phyloP scores from a whole-genome alignment of 2,888 invertebrate species.

The Meiosimyza platycephala region DNA sequence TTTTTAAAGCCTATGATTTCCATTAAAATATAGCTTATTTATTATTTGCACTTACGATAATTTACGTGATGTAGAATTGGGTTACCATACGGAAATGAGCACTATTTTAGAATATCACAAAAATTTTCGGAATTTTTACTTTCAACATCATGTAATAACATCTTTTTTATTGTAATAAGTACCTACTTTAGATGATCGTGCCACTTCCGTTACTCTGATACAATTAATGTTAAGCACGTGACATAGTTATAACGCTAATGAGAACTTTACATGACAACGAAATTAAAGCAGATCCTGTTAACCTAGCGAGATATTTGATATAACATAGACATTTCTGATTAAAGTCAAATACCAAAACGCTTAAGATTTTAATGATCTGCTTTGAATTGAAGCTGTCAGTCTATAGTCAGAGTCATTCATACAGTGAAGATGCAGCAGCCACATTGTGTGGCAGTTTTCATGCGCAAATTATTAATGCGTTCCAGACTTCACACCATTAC shows the following conservation, averaged over 20 bases:
- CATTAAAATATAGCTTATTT: too few species aligned
- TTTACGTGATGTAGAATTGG: too few species aligned
- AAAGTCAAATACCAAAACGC: not conserved
- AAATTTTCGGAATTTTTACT: too few species aligned
- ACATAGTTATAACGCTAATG: conserved; percentile 8
- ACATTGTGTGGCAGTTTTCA: conserved; percentile 15
- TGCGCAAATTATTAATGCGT: conserved; percentile 49
- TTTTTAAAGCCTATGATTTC: too few species aligned
- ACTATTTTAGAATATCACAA: too few species aligned
- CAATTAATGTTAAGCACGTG: conserved; percentile 11
- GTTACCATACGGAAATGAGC: too few species aligned
- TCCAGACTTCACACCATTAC: conserved; percentile 38
- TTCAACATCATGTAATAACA: too few species aligned
- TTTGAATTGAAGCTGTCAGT: not conserved
- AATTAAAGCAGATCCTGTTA: not conserved
- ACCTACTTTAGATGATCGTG: not conserved
- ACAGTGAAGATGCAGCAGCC: not conserved
- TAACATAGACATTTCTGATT: not conserved
- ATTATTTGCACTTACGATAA: too few species aligned
- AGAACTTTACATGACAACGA: conserved; percentile 15
- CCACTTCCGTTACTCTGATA: not conserved
- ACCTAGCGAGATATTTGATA: conserved; percentile 5
- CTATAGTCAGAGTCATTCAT: conserved; percentile 4
- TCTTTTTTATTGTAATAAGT: too few species aligned
- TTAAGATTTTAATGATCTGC: not conserved